Conservation (phyloP, 2,888 invertebrate species). For the Automeris io region DNA sequence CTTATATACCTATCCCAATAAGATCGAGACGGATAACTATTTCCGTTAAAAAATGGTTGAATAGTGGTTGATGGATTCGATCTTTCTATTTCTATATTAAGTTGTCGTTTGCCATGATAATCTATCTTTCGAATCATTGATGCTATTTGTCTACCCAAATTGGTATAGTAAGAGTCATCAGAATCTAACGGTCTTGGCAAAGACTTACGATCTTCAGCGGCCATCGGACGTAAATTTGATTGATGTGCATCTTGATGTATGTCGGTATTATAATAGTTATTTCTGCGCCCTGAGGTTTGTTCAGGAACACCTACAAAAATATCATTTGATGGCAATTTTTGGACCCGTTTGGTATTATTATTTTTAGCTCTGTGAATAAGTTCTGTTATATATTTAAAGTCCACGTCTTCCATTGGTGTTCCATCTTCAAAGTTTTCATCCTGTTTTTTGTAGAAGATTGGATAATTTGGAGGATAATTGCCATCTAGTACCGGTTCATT, state of each 20-base stretch:
- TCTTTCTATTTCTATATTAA: slow-evolving; percentile 36
- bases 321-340: slow-evolving; percentile 1
- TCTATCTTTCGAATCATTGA: slow-evolving; percentile 49
- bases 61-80: slow-evolving; percentile 17
- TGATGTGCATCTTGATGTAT: slow-evolving; percentile 10
- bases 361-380: slow-evolving; percentile 49
- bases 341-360: slow-evolving; percentile 23
- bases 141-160: slow-evolving; percentile 61
- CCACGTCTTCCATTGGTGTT: slow-evolving; percentile 31
- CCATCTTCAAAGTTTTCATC: slow-evolving; percentile 13
- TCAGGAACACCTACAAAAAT: background rate
- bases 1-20: slow-evolving; percentile 63
- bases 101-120: slow-evolving; percentile 29
- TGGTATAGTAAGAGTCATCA: slow-evolving; percentile 48
- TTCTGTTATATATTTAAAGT: slow-evolving; percentile 59
- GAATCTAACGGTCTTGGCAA: slow-evolving; percentile 18
- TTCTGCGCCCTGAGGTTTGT: slow-evolving; percentile 18
- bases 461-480: slow-evolving; percentile 9
- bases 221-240: slow-evolving; percentile 7
- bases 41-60: slow-evolving; percentile 37
- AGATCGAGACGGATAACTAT: slow-evolving; percentile 38
- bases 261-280: slow-evolving; percentile 14
- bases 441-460: slow-evolving; percentile 8
- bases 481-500: slow-evolving; percentile 18
- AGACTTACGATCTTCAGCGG: background rate